Conservation (phyloP, 2,797 vertebrate species). For the Sebastes baramenuke region DNA sequence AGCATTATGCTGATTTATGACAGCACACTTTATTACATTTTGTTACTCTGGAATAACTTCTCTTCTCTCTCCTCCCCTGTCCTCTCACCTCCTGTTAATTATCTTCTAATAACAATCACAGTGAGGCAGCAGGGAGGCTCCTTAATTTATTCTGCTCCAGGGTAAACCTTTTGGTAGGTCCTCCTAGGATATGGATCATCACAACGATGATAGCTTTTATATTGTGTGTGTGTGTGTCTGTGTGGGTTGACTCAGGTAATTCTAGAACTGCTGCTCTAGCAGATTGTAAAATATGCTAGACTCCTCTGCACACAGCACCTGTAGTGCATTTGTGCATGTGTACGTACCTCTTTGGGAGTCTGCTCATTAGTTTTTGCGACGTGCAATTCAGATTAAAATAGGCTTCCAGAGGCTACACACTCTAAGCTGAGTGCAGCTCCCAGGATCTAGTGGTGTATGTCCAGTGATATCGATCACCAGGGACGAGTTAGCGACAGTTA, state of each 20-base stretch:
- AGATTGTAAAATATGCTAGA: slow-evolving; percentile 3
- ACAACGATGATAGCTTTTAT: background rate
- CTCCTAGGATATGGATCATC: slow-evolving; percentile 10
- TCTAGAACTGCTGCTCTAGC: slow-evolving; percentile 5
- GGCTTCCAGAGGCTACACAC: background rate
- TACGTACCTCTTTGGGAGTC: background rate
- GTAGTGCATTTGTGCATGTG: background rate
- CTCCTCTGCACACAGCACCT: background rate
- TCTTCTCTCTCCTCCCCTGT: background rate
- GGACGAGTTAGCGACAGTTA: background rate
- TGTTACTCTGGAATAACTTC: background rate
- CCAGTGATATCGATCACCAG: background rate
- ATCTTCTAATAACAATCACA: slow-evolving; percentile 31
- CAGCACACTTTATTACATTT: slow-evolving; percentile 10
- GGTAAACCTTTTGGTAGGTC: slow-evolving; percentile 16
- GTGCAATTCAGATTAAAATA: slow-evolving; percentile 9
- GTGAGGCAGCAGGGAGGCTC: slow-evolving; percentile 7
- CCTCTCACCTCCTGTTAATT: slow-evolving; percentile 14
- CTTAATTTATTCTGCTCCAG: slow-evolving; percentile 16
- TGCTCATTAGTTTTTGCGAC: slow-evolving; percentile 14
- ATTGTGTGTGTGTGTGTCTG: background rate
- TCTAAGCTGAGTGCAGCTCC: background rate
- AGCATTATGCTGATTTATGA: slow-evolving; percentile 9
- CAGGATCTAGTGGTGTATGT: background rate
- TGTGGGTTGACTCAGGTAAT: background rate